These are phyloP conservation scores for Nowickia ferox DNA, from an alignment of 2,888 invertebrate genomes.

Conservation along the genomic window DNA sequence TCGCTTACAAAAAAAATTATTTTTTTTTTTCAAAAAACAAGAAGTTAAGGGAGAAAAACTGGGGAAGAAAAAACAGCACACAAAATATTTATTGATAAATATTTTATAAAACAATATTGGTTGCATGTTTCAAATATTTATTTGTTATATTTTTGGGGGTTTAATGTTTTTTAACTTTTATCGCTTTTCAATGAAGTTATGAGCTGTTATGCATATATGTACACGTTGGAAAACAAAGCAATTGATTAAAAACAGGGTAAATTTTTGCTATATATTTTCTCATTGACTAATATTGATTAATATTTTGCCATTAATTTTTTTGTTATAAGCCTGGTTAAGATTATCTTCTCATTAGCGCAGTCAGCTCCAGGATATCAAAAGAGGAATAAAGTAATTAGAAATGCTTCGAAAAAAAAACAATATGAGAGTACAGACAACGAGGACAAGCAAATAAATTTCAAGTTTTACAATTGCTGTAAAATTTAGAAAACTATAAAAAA, in stretches of 20 bases:
- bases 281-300: no score
- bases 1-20: conserved; percentile 55
- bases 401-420: no score
- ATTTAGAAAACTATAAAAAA: no score
- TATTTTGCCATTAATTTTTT: no score
- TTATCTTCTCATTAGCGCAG: no score
- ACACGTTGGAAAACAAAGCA: conserved; percentile 20
- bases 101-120: conserved; percentile 72
- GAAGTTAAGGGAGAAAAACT: background rate
- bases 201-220: no score
- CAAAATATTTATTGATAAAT: conserved; percentile 69
- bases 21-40: background rate
- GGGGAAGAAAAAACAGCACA: conserved; percentile 3
- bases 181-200: conserved; percentile 19
- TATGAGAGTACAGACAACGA: no score
- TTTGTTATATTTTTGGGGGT: background rate
- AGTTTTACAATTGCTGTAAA: no score
- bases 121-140: conserved; percentile 57
- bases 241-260: conserved; percentile 6
- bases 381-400: no score
- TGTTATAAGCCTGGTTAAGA: no score
- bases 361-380: no score
- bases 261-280: background rate
- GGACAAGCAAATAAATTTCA: no score
- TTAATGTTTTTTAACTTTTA: conserved; percentile 32